These are phyloP conservation scores for Dinocampus coccinellae DNA, from an alignment of 2,888 invertebrate genomes.

Conservation along the genomic window DNA sequence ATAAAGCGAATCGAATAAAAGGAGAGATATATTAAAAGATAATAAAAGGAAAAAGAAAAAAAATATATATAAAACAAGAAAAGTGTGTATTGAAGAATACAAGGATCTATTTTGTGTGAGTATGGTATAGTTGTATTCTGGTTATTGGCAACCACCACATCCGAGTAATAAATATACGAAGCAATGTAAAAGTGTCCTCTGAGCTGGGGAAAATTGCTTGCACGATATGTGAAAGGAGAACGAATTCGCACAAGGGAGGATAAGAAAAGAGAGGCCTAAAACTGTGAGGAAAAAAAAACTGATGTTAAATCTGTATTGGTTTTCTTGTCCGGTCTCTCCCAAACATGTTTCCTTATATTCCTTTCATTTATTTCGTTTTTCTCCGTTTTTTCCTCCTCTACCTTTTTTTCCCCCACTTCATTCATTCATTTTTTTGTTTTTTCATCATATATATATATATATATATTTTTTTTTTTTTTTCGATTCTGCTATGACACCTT, in stretches of 20 bases:
- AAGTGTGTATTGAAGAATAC: not conserved
- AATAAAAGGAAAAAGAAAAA: not conserved
- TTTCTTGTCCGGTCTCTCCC: constrained; percentile 7
- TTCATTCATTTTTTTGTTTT: not conserved
- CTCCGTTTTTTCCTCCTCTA: not conserved
- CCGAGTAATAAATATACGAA: constrained; percentile 24
- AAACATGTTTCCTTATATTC: constrained; percentile 6
- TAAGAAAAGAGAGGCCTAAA: not conserved
- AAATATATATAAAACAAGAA: not conserved
- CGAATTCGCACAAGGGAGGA: not conserved
- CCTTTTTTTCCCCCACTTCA: not conserved
- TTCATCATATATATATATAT: too few relatives aligned
- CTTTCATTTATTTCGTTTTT: constrained; percentile 14
- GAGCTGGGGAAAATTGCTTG: constrained; percentile 17
- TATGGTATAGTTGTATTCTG: constrained; percentile 8
- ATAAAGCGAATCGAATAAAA: not conserved
- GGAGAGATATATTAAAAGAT: not conserved
- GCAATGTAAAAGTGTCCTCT: constrained; percentile 16
- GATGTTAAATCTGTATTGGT: constrained; percentile 18
- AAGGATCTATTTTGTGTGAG: constrained; percentile 11
- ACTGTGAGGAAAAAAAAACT: constrained; percentile 15
- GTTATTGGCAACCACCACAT: constrained; percentile 13
- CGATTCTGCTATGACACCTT: not conserved
- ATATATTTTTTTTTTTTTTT: not conserved
- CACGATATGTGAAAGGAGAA: not conserved